Evolutionary conservation across 1,140 invertebrate genomes (phyloP), one percentile per base, ranked within the genome.

Genomic region (Drosophila tristis): DNA sequence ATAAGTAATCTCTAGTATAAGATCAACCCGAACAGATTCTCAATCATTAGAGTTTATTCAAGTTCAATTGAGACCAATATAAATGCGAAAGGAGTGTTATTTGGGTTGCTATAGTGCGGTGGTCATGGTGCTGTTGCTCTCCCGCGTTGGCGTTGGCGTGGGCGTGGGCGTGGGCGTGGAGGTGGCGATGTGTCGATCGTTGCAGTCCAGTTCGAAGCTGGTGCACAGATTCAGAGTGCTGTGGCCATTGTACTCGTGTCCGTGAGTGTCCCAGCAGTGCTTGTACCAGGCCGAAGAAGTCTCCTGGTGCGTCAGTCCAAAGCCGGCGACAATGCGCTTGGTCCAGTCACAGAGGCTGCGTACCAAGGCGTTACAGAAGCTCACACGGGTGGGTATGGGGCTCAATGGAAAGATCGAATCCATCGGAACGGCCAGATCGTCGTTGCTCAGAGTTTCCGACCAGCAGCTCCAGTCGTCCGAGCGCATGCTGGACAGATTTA

Each of bases 241-340:
- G 5, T 29, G 7, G 15, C 51, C 51, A 35, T 43, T 66, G 6
- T 59, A 47, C 20, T 56, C 60, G 5, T 62, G 25, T 0, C 57
- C 60, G 5, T 62, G 82, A 50, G 57, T 50, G 6, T 78, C 56
- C 82, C 78, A 85, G 58, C 81, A 85, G 35, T 85, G 74, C 11
- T 86, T 85, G 43, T 85, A 85, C 81, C 81, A 85, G 5, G 54
- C 47, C 35, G 35, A 39, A 11, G 11, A 11, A 0, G 61, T 47
- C 31, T 77, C 72, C 31, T 85, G 81, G 1, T 53, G 74, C 5
- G 64, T 77, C 51, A 85, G 29, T 0, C 81, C 81, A 23, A 86
- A 71, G 0, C 81, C 81, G 5, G 78, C 54, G 5, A 74, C 77
- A 42, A 85, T 51, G 0, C 64, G 59, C 7, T 26, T 39, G 9